Conservation (phyloP, 1,140 invertebrate species). For the Drosophila kepulauana region DNA sequence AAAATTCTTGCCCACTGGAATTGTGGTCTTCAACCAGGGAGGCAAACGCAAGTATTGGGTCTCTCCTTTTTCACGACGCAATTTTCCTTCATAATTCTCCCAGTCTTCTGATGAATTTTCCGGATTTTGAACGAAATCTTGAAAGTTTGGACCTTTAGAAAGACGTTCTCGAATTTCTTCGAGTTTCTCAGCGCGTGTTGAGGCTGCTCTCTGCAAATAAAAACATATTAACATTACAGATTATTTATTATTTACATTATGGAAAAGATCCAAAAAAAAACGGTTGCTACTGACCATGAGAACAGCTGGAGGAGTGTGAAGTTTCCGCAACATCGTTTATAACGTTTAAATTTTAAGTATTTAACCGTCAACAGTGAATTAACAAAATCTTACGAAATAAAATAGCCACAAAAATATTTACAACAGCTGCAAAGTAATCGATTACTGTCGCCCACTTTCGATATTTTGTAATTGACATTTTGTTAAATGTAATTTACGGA, state of each 20-base stretch:
- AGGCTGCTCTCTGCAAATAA: conserved; percentile 51
- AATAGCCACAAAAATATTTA: conserved; percentile 15
- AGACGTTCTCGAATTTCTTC: conserved; percentile 87
- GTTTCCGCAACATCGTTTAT: conserved; percentile 37
- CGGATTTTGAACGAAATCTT: conserved; percentile 87
- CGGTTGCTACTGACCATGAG: conserved; percentile 6
- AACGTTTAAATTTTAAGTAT: not conserved
- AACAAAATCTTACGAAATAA: conserved; percentile 44
- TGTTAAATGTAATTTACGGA: too few relatives aligned
- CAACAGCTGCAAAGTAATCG: conserved; percentile 12
- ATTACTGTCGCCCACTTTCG: not conserved
- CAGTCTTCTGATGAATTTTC: conserved; percentile 86
- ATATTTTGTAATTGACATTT: not conserved
- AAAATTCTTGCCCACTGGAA: conserved; percentile 95
- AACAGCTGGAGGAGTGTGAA: conserved; percentile 14
- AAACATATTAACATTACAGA: not conserved
- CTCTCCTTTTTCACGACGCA: conserved; percentile 94
- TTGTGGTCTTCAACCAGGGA: conserved; percentile 98
- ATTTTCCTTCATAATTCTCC: conserved; percentile 90
- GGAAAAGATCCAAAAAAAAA: not conserved
- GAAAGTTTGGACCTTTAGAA: conserved; percentile 87
- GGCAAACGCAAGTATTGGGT: conserved; percentile 93
- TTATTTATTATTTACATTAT: not conserved
- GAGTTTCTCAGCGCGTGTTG: conserved; percentile 78
- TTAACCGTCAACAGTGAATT: conserved; percentile 13